Evolutionary conservation across 2,888 invertebrate genomes (phyloP).

Genomic region (Platynereis dumerilii): DNA sequence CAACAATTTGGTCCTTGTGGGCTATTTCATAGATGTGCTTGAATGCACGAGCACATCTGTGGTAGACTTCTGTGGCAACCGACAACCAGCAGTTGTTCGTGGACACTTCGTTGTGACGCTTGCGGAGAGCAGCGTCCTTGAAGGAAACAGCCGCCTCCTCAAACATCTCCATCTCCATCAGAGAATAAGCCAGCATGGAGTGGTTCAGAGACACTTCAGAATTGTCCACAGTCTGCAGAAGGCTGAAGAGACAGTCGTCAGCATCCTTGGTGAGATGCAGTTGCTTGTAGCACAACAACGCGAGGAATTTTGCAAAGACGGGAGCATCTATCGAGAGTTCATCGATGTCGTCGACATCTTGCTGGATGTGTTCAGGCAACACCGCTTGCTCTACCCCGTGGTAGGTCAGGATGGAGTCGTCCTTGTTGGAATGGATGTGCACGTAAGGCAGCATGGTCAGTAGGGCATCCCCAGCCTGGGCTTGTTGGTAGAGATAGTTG

Average conservation of each 20-base stretch:
- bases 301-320: slow-evolving; percentile 52
- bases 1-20: slow-evolving; percentile 13
- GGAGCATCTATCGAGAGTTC: slow-evolving; percentile 54
- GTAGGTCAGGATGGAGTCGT: slow-evolving; percentile 22
- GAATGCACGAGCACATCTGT: slow-evolving; percentile 14
- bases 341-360: slow-evolving; percentile 58
- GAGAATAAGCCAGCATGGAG: slow-evolving; percentile 56
- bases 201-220: slow-evolving; percentile 35
- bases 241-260: slow-evolving; percentile 46
- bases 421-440: slow-evolving; percentile 12
- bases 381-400: slow-evolving; percentile 59
- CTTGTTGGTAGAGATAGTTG: slow-evolving; percentile 58
- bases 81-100: slow-evolving; percentile 56
- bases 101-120: slow-evolving; percentile 52
- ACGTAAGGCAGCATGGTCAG: slow-evolving; percentile 43
- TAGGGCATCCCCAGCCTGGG: slow-evolving; percentile 53
- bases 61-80: slow-evolving; percentile 38
- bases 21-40: slow-evolving; percentile 14
- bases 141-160: slow-evolving; percentile 56
- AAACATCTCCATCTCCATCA: slow-evolving; percentile 56
- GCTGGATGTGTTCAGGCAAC: slow-evolving; percentile 57
- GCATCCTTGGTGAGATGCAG: slow-evolving; percentile 47
- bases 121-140: slow-evolving; percentile 42
- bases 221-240: slow-evolving; percentile 45
- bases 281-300: slow-evolving; percentile 56